Conservation (phyloP, 2,888 invertebrate species). For the Eurytoma californica region DNA sequence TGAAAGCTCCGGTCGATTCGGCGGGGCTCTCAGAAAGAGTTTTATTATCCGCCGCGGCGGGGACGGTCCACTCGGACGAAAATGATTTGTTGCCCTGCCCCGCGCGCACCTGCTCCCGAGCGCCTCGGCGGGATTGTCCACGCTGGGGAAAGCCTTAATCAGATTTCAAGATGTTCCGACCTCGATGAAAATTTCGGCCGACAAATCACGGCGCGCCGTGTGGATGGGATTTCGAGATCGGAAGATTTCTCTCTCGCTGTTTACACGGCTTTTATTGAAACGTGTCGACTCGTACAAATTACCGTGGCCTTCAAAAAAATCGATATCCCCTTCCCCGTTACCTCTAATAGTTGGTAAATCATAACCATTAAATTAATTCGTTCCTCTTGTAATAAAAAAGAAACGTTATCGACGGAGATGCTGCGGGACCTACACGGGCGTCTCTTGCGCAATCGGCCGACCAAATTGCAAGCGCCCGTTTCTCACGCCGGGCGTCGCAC, state of each 20-base stretch:
- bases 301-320: neutral
- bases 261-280: no score
- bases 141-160: neutral
- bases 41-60: neutral
- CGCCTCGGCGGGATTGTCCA: neutral
- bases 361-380: neutral
- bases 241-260: neutral
- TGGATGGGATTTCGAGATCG: conserved; percentile 25
- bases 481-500: neutral
- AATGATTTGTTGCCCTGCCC: conserved; percentile 31
- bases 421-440: no score
- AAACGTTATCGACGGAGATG: neutral
- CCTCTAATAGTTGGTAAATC: no score
- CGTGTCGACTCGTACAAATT: no score
- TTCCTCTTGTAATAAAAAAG: neutral
- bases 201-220: conserved; percentile 15
- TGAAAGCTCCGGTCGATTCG: neutral
- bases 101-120: conserved; percentile 29
- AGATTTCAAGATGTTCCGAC: neutral
- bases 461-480: no score
- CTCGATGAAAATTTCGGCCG: conserved; percentile 1
- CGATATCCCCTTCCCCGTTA: no score
- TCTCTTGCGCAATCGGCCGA: no score
- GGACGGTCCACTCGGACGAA: neutral
- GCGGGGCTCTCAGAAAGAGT: neutral